A percentile compares a stretch with the other conserved stretches of the same genome.
Conservation (phyloP, 2,113 vertebrate genomes). For the Triplophysa siluroides region DNA sequence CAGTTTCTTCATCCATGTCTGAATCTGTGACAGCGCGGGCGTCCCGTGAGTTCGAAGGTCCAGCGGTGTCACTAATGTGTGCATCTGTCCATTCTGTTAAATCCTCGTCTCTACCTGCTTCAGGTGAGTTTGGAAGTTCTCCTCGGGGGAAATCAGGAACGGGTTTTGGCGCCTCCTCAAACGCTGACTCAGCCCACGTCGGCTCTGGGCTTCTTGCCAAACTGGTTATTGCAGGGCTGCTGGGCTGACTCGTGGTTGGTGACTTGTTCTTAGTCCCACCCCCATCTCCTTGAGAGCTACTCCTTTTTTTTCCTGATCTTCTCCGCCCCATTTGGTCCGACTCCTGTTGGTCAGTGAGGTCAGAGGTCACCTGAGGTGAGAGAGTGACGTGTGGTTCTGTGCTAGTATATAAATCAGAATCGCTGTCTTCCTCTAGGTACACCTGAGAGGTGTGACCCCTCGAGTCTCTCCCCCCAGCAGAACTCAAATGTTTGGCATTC, state of each 20-base stretch:
- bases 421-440: slow-evolving; percentile 67
- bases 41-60: slow-evolving; percentile 55
- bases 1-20: slow-evolving; percentile 53
- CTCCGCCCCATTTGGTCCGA: slow-evolving; percentile 68
- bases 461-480: slow-evolving; percentile 50
- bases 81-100: slow-evolving; percentile 38
- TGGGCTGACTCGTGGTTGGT: slow-evolving; percentile 25
- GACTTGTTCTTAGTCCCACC: slow-evolving; percentile 49
- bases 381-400: slow-evolving; percentile 13
- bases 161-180: not conserved
- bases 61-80: slow-evolving; percentile 51
- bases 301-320: slow-evolving; percentile 62
- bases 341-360: slow-evolving; percentile 24
- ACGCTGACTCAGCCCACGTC: slow-evolving; percentile 38
- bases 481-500: slow-evolving; percentile 67
- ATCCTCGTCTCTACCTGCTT: not conserved
- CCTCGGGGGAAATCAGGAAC: not conserved
- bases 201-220: slow-evolving; percentile 33
- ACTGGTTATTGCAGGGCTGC: slow-evolving; percentile 38
- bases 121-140: not conserved
- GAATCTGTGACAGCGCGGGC: slow-evolving; percentile 29
- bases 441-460: slow-evolving; percentile 59
- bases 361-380: slow-evolving; percentile 46
- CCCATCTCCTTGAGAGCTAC: slow-evolving; percentile 63
- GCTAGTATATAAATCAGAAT: slow-evolving; percentile 41